Base-by-base conservation (phyloP, 2,797 vertebrate genomes). In the Sebastes cheni region DNA sequence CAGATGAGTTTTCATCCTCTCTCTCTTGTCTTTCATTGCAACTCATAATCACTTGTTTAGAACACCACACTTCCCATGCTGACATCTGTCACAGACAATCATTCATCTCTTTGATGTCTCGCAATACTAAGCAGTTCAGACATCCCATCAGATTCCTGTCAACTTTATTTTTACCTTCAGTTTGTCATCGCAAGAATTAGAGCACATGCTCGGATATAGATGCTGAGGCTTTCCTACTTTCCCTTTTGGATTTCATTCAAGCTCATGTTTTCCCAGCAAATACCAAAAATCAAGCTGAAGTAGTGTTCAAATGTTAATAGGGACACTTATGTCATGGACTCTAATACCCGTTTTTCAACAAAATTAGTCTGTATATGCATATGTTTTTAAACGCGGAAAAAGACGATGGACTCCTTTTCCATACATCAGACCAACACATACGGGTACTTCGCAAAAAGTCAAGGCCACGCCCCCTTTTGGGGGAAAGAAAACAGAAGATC, bases 141-240 rank as follows among this genome's bases (percentile, higher is more conserved):
- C 89, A 76, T 83, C 78, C 84, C 84, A 87, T 93, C 88, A 87
- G 79, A 84, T 86, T 78, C 61, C 81, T 92, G 88, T 86, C 88
- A 79, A 60, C 72, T 82, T 79, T 82, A 79, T 81, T 90, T 90
- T 75, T 77, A 81, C 79, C 90, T 86, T 67, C 80, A 81, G 77
- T 83, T 90, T 90, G 83, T 88, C 86, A 90, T 81, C 71, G 20
- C 59, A 64, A 67, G 68, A 80, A 85, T 75, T 64, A 36, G 25
- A 89, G 80, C 65, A 62, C 27, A 73, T 39, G 18, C 74, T 64
- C 46, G 12, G 11, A 60, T 50, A 62, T 13, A 73, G 30, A 79
- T 9, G 20, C 30, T 62, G 55, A 9, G 27, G 39, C 29, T 62
- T 79, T 58, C 20, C 20, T 46, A 1, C 30, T 67, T 64, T 55